Base-by-base conservation (phyloP, 53 echinoderm and acorn worm genomes). In the Apostichopus leukothele region DNA sequence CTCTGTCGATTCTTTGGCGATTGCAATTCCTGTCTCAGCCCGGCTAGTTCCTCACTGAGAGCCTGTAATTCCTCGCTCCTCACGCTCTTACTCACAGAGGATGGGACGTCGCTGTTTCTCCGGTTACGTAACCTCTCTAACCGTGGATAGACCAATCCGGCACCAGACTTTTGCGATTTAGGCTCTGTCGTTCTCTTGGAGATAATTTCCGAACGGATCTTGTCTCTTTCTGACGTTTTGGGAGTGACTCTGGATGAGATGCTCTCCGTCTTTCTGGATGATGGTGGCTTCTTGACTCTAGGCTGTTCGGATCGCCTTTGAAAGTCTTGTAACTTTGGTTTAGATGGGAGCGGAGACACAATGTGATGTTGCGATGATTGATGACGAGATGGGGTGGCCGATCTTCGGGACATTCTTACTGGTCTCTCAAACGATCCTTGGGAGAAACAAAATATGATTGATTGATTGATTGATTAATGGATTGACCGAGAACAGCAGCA, bases 41-140 rank as follows among this genome's bases (percentile, higher is more conserved):
- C 90, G 12, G 88, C 92, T 21, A 97, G 90, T 60, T 97, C 95
- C 67, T 93, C 83, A 18, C 92, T 92, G 54, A 97, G 84, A 60
- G 91, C 89, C 13, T 79, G 91, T 50, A 94, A 68, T 78, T 92
- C 88, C 86, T 96, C 96, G 61, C 94, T 95, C 83, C 86, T 92
- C 76, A 79, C 63, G 53, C 86, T 86, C 68, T 74, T 80, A 83
- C 90, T 53, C 73, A 60, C 83, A 54, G 50, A 61, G 22, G 81
- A 77, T 19, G 23, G 84, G n/a, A 63, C 51, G 59, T 83, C 84
- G 73, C 78, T 57, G 76, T 81, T 51, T 73, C 53, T 87, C 16
- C 85, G 22, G 14, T 10, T 60, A 53, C 16, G 66, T 39, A 73
- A 21, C 25, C 63, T 55, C 20, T 22, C 68, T 52, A 76, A 26